Evolutionary conservation across 2,888 invertebrate species (phyloP).

Genomic region (Ctenicera cuprea): DNA sequence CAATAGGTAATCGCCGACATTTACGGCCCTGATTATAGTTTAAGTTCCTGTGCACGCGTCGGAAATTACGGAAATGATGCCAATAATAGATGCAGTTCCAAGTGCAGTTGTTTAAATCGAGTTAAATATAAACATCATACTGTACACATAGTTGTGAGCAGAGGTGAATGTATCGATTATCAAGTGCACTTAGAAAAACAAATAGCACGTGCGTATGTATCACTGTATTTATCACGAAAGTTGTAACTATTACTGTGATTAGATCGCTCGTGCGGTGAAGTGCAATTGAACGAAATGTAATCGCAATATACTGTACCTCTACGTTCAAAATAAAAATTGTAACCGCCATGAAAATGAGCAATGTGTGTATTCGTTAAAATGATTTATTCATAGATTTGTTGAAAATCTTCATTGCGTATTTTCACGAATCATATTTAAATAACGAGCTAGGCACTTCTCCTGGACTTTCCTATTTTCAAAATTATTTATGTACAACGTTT

Average conservation of each 20-base stretch:
- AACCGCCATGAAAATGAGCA: too few species aligned
- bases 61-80: slow-evolving; percentile 49
- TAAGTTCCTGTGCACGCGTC: slow-evolving; percentile 30
- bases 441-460: too few species aligned
- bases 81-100: slow-evolving; percentile 47
- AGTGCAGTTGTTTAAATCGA: slow-evolving; percentile 36
- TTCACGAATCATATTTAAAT: too few species aligned
- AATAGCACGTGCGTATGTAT: slow-evolving; percentile 58
- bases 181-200: slow-evolving; percentile 63
- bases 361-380: too few species aligned
- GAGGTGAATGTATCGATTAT: slow-evolving; percentile 64
- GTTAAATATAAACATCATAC: slow-evolving; percentile 46
- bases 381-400: too few species aligned
- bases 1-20: slow-evolving; percentile 1
- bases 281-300: not conserved
- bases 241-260: slow-evolving; percentile 24
- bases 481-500: too few species aligned
- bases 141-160: slow-evolving; percentile 30
- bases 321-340: too few species aligned
- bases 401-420: too few species aligned
- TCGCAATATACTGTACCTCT: too few species aligned
- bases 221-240: slow-evolving; percentile 31
- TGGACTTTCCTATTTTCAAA: too few species aligned
- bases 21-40: not conserved
- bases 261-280: not conserved